phyloP scores from a whole-genome alignment of 2,113 vertebrate genomes.

The Aphyosemion australe region DNA sequence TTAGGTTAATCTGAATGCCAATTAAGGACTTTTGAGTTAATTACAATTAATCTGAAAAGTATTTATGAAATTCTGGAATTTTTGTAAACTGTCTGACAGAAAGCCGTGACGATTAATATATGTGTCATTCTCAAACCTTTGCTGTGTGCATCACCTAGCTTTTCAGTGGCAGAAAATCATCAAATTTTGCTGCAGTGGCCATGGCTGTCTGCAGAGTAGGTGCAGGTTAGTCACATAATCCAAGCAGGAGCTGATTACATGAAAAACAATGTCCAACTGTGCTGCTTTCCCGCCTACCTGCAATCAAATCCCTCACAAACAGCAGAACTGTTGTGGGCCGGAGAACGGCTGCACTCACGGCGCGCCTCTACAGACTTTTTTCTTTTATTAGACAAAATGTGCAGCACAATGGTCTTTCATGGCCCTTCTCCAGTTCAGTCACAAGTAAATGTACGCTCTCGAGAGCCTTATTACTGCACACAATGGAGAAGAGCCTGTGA shows the following conservation, averaged over 20 bases:
- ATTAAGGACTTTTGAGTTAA: too few relatives aligned
- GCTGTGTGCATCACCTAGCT: too few relatives aligned
- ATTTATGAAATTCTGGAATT: too few relatives aligned
- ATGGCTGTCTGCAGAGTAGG: background rate
- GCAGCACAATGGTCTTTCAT: constrained; percentile 56
- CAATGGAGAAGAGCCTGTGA: constrained; percentile 51
- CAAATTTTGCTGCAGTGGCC: background rate
- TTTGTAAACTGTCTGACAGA: too few relatives aligned
- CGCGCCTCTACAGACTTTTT: constrained; percentile 25
- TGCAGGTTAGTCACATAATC: constrained; percentile 10
- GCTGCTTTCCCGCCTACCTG: constrained; percentile 6
- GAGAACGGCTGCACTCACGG: constrained; percentile 18
- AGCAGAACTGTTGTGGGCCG: constrained; percentile 29
- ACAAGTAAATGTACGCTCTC: constrained; percentile 60
- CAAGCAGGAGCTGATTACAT: constrained; percentile 41
- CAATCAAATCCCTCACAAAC: constrained; percentile 4
- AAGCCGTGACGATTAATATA: too few relatives aligned
- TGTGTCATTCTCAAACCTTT: too few relatives aligned
- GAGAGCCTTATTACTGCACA: constrained; percentile 71
- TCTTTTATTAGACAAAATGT: constrained; percentile 62
- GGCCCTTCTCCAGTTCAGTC: constrained; percentile 51
- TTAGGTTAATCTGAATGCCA: too few relatives aligned
- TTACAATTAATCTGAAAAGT: too few relatives aligned
- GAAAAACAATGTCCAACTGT: constrained; percentile 31
- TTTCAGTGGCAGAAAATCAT: background rate